phyloP scores from a whole-genome alignment of 2,113 vertebrate genomes.

The Australoheros scitulus region DNA sequence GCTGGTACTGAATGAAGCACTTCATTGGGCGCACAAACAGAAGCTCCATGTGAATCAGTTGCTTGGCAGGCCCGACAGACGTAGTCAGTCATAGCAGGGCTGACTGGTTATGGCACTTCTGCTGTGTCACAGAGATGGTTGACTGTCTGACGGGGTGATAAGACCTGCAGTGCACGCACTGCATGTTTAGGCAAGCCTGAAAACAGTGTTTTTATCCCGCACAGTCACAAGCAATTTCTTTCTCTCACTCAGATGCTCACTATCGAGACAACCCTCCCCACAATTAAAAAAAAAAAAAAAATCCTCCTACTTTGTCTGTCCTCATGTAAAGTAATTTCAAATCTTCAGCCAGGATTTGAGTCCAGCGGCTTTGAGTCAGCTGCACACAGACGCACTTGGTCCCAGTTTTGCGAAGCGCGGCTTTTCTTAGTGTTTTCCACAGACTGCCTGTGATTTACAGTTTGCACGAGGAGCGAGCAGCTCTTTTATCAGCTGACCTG shows the following conservation, averaged over 20 bases:
- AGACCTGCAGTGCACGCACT: conserved; percentile 5
- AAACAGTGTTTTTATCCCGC: background rate
- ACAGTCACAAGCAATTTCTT: conserved; percentile 22
- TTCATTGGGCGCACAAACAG: conserved; percentile 20
- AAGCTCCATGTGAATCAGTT: conserved; percentile 36
- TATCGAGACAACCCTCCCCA: background rate
- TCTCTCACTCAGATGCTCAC: conserved; percentile 1
- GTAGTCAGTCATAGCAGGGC: conserved; percentile 22
- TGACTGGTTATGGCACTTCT: conserved; percentile 48
- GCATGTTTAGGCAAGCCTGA: conserved; percentile 65
- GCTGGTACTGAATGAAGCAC: conserved; percentile 31
- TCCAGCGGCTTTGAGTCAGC: background rate
- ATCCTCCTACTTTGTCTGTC: background rate
- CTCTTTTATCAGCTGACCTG: conserved; percentile 48
- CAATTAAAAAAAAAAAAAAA: background rate
- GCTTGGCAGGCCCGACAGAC: conserved; percentile 30
- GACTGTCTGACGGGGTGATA: conserved; percentile 47
- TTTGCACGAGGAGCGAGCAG: conserved; percentile 14
- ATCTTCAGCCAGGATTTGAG: background rate
- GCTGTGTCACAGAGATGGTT: conserved; percentile 50
- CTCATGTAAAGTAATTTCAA: background rate
- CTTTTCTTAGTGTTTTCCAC: background rate
- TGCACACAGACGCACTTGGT: background rate
- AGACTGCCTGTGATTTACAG: conserved; percentile 51
- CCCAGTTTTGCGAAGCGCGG: conserved; percentile 19